Base-by-base conservation (phyloP, 2,113 vertebrate genomes). In the Dasypus novemcinctus region DNA sequence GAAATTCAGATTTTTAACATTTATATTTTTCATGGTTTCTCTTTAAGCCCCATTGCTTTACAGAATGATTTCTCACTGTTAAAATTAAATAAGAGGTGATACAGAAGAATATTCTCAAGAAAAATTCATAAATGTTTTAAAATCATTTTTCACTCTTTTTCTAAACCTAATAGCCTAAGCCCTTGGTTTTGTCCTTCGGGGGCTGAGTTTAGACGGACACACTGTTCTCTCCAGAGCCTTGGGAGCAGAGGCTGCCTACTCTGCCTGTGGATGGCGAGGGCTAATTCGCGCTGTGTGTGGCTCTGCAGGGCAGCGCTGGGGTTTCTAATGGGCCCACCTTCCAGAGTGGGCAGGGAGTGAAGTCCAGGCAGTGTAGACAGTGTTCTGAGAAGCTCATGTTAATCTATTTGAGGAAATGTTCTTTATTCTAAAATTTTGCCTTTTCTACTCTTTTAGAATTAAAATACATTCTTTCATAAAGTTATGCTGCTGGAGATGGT, bases 381-480 rank as follows among this genome's bases (percentile, higher is more conserved):
- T 64, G 84, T 76, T 49, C 38, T 74, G 13, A 68, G 25, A 61
- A 94, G 10, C 8, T 69, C 64, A 1, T 85, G 87, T 54, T 41
- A 46, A 86, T 90, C 14, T 59, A 66, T 69, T 87, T 59, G 7
- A 61, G 57, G 20, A 75, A 69, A n/a, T 6, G 2, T 10, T 66
- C 8, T 57, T 83, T 83, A 61, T 64, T 38, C 66, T 93, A 90
- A 94, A 71, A 27, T 31, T 41, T 4, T 92, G 27, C 63, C 15
- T 82, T 75, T 75, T n/a, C 4, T 52, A 25, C 21, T 66, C 13
- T 38, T 90, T 93, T 54, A 66, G 4, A 74, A 29, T 46, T 66
- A 66, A 89, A 72, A 76, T 85, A 4, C 41, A 83, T 82, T 91
- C 41, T 61, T 90, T 75, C 43, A 36, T 29, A 87, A 79, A 72